Percentiles rank a stretch among this genome's conserved stretches.
Conservation (phyloP, 2,797 vertebrate genomes). For the Dryobates pubescens region DNA sequence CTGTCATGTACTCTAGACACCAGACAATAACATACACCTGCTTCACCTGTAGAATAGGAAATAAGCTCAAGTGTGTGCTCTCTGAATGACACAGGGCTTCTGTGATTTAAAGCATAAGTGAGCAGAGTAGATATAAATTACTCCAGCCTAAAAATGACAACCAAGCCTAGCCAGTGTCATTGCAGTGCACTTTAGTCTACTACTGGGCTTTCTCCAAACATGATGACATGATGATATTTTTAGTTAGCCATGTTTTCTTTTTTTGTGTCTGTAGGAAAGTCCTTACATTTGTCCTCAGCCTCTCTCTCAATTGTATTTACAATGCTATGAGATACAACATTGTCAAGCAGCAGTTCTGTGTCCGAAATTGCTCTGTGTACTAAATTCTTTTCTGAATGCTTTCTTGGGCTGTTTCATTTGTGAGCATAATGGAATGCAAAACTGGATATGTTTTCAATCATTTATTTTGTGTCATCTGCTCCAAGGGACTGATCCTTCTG, state of each 20-base stretch:
- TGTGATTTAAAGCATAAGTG: not conserved
- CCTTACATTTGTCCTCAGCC: not conserved
- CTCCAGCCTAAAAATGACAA: too few relatives aligned
- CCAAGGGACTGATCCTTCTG: not conserved
- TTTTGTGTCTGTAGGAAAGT: not conserved
- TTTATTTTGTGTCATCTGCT: not conserved
- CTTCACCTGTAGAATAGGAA: not conserved
- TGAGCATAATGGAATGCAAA: not conserved
- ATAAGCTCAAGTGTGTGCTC: not conserved
- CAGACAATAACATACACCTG: too few relatives aligned
- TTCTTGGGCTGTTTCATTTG: not conserved
- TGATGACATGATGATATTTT: not conserved
- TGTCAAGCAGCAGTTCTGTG: not conserved
- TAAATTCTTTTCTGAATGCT: not conserved
- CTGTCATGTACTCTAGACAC: too few relatives aligned
- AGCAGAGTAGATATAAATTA: not conserved
- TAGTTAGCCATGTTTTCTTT: not conserved
- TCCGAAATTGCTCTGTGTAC: not conserved
- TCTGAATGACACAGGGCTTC: not conserved
- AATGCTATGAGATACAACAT: not conserved
- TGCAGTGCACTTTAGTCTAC: not conserved
- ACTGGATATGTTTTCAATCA: not conserved
- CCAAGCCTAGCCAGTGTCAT: not conserved
- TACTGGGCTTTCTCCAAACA: not conserved
- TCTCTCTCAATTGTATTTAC: not conserved